These are phyloP conservation scores for Aleiodes leptofemur DNA, from an alignment of 2,888 invertebrate genomes.

Conservation along the genomic window DNA sequence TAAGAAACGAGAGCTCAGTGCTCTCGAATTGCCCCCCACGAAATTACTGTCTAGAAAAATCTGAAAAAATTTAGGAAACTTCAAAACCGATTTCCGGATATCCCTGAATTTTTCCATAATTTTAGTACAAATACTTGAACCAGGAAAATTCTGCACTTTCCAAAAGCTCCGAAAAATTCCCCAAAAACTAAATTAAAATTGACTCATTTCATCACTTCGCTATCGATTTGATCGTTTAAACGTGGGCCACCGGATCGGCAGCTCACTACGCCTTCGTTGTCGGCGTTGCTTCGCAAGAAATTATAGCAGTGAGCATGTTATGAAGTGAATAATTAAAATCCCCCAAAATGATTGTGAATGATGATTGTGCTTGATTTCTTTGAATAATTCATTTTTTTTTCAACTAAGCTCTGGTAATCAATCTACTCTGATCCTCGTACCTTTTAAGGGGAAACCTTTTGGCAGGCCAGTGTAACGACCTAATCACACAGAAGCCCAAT, in stretches of 20 bases:
- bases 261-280: slow-evolving; percentile 48
- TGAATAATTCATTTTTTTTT: slow-evolving; percentile 12
- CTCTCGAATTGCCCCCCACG: too few species aligned
- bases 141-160: too few species aligned
- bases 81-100: too few species aligned
- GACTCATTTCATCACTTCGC: background rate
- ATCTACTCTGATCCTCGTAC: slow-evolving; percentile 62
- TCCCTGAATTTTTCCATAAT: too few species aligned
- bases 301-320: background rate
- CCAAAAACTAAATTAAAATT: background rate
- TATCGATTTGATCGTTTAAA: background rate
- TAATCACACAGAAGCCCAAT: slow-evolving; percentile 67
- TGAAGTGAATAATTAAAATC: background rate
- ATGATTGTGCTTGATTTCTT: slow-evolving; percentile 9
- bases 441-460: slow-evolving; percentile 70
- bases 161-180: too few species aligned
- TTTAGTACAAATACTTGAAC: too few species aligned
- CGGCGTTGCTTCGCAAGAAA: slow-evolving; percentile 36
- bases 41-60: background rate
- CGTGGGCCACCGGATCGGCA: slow-evolving; percentile 43
- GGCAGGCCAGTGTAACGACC: slow-evolving; percentile 70
- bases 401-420: slow-evolving; percentile 52
- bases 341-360: slow-evolving; percentile 30
- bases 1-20: too few species aligned
- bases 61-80: too few species aligned